phyloP scores from a whole-genome alignment of 2,888 invertebrate species.

The Sesia bembeciformis region DNA sequence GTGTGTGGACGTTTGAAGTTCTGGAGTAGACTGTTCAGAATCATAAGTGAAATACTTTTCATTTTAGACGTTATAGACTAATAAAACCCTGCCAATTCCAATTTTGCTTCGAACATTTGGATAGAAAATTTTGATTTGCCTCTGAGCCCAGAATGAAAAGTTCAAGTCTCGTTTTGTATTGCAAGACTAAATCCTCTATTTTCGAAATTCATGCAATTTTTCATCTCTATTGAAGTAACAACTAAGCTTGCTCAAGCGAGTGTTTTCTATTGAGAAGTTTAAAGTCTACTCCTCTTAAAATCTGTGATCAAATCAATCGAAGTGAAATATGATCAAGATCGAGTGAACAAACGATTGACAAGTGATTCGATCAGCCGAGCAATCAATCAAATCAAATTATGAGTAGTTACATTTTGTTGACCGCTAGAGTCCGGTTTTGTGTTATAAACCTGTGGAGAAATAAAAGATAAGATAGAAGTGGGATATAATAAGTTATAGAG shows the following conservation, averaged over 20 bases:
- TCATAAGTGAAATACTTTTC: constrained; percentile 36
- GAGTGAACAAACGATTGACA: constrained; percentile 55
- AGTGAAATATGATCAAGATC: constrained; percentile 64
- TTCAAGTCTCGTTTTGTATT: constrained; percentile 19
- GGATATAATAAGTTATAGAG: constrained; percentile 42
- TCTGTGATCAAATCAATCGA: constrained; percentile 52
- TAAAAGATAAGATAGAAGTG: constrained; percentile 68
- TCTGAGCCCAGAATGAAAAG: constrained; percentile 58
- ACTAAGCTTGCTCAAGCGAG: constrained; percentile 53
- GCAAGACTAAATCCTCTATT: constrained; percentile 14
- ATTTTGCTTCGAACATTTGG: constrained; percentile 10
- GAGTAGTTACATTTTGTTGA: constrained; percentile 74
- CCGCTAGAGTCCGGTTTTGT: constrained; percentile 74
- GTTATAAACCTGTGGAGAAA: constrained; percentile 75
- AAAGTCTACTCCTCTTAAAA: constrained; percentile 51
- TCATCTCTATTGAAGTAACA: constrained; percentile 27
- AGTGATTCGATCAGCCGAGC: constrained; percentile 68
- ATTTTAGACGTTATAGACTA: constrained; percentile 38
- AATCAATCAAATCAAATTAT: constrained; percentile 44
- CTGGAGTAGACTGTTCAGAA: constrained; percentile 38
- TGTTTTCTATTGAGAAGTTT: constrained; percentile 28
- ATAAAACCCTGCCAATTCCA: constrained; percentile 40
- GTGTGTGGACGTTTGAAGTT: constrained; percentile 3
- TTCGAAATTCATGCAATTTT: constrained; percentile 49
- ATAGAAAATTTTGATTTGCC: constrained; percentile 19